phyloP scores from a whole-genome alignment of 1,140 invertebrate genomes.

The Tetragonula clypearis region DNA sequence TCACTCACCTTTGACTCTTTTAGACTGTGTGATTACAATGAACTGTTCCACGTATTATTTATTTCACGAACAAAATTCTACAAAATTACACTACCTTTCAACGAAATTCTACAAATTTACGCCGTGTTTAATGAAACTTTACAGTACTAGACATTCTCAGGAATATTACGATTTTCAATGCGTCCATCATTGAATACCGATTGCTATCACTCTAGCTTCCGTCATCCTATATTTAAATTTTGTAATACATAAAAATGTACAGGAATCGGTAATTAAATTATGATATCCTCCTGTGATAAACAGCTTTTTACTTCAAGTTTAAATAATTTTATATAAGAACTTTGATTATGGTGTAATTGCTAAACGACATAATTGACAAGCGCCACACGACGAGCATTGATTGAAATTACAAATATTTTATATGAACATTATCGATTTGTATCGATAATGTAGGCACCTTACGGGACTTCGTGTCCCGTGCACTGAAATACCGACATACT shows the following conservation, averaged over 20 bases:
- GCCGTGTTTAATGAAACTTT: not conserved
- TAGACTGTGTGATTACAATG: not conserved
- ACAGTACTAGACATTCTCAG: not conserved
- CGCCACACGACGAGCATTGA: too few relatives aligned
- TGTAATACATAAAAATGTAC: not conserved
- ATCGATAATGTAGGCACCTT: not conserved
- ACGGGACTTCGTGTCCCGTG: too few relatives aligned
- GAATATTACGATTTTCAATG: not conserved
- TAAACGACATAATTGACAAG: not conserved
- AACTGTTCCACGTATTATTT: not conserved
- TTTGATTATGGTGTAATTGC: not conserved
- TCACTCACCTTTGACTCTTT: constrained; percentile 21
- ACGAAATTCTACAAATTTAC: not conserved
- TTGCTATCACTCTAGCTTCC: not conserved
- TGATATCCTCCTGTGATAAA: not conserved
- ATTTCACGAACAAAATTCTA: not conserved
- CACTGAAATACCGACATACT: too few relatives aligned
- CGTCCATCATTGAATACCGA: not conserved
- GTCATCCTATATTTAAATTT: not conserved
- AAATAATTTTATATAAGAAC: not conserved
- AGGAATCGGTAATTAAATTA: not conserved
- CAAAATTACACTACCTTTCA: too few relatives aligned
- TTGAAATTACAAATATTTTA: not conserved
- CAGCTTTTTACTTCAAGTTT: not conserved
- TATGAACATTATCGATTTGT: not conserved